Evolutionary conservation across 2,888 invertebrate species (phyloP).

Genomic region (Dasysyrphus albostriatus): DNA sequence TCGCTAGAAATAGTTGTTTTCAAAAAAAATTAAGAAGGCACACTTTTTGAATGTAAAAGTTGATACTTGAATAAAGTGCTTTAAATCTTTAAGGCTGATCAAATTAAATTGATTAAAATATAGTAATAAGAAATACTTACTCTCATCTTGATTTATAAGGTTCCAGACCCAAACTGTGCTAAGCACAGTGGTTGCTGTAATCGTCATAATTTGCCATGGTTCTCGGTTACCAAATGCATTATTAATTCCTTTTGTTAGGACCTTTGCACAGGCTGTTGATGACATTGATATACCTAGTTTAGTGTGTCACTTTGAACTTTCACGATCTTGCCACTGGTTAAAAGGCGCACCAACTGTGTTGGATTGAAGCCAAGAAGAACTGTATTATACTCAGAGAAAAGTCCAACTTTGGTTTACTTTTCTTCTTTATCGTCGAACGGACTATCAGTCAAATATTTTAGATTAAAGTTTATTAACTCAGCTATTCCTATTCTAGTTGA

Average conservation of each 20-base stretch:
- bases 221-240: conserved; percentile 88
- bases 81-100: not conserved
- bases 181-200: conserved; percentile 90
- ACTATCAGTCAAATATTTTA: not conserved
- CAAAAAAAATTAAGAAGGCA: not conserved
- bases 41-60: not conserved
- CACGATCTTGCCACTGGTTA: not conserved
- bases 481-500: not conserved
- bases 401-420: not conserved
- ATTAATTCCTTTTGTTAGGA: conserved; percentile 85
- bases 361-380: not conserved
- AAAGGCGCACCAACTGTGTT: not conserved
- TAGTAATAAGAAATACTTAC: conserved; percentile 84
- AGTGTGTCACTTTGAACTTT: not conserved
- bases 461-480: not conserved
- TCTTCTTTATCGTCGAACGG: not conserved
- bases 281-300: not conserved
- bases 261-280: conserved; percentile 73
- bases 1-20: not conserved
- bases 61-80: not conserved
- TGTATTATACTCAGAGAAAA: not conserved
- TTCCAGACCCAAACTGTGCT: conserved; percentile 90
- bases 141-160: conserved; percentile 88
- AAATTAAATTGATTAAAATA: not conserved
- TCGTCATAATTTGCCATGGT: conserved; percentile 92